Conservation (phyloP, 2,888 invertebrate genomes). For the Agapetus fuscipes region DNA sequence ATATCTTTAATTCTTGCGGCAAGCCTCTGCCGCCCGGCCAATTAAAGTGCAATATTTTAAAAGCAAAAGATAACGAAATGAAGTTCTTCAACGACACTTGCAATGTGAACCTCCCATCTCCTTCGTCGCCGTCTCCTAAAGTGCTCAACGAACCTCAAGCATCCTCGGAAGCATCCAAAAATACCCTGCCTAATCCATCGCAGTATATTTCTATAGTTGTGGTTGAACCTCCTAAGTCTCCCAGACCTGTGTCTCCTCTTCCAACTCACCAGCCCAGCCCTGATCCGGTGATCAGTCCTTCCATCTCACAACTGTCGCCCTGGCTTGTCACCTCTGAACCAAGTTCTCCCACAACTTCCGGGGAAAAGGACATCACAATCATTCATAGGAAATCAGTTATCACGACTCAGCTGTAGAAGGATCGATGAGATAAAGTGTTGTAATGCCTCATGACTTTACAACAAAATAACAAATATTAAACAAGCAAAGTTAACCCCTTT, state of each 20-base stretch:
- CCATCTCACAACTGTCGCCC: constrained; percentile 63
- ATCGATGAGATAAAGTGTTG: too few species aligned
- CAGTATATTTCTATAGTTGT: constrained; percentile 45
- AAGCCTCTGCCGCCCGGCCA: constrained; percentile 81
- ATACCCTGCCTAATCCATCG: constrained; percentile 34
- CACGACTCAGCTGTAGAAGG: constrained; percentile 62
- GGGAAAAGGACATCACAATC: constrained; percentile 55
- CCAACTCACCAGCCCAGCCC: constrained; percentile 42
- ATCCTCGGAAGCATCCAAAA: constrained; percentile 30
- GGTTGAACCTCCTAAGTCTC: constrained; percentile 37
- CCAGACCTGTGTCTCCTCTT: constrained; percentile 35
- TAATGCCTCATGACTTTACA: too few species aligned
- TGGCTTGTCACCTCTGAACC: constrained; percentile 75
- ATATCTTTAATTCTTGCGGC: constrained; percentile 52
- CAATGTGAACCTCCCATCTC: constrained; percentile 37
- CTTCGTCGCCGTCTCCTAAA: constrained; percentile 42
- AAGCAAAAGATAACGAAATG: constrained; percentile 56
- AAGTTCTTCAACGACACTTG: constrained; percentile 40
- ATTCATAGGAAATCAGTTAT: constrained; percentile 81
- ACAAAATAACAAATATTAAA: too few species aligned
- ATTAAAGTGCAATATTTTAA: constrained; percentile 85
- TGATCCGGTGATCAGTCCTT: constrained; percentile 45
- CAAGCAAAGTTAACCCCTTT: too few species aligned
- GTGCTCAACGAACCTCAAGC: constrained; percentile 45
- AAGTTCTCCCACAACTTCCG: constrained; percentile 52